phyloP scores from a whole-genome alignment of 2,888 invertebrate genomes.

The Drosophila multiciliata region DNA sequence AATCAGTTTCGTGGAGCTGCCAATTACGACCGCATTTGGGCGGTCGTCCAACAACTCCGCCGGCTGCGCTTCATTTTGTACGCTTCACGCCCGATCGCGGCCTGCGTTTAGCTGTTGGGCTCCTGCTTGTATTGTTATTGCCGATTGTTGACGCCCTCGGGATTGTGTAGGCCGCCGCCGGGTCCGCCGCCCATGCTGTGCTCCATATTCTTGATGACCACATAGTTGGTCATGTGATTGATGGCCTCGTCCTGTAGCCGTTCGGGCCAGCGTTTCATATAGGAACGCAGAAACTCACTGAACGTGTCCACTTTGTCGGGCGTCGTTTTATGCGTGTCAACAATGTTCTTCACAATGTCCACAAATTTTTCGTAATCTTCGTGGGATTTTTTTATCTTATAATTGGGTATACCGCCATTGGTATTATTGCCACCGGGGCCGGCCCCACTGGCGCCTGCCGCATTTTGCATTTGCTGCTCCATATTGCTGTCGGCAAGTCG shows the following conservation, averaged over 20 bases:
- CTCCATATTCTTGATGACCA: slow-evolving; percentile 84
- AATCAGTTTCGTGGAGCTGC: slow-evolving; percentile 60
- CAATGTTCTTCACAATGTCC: slow-evolving; percentile 84
- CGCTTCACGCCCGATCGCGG: slow-evolving; percentile 8
- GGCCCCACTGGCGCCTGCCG: slow-evolving; percentile 70
- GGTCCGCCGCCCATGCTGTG: slow-evolving; percentile 79
- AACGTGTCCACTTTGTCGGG: slow-evolving; percentile 84
- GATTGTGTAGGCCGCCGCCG: slow-evolving; percentile 65
- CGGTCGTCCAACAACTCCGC: slow-evolving; percentile 66
- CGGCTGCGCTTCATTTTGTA: slow-evolving; percentile 15
- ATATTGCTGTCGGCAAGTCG: slow-evolving; percentile 83
- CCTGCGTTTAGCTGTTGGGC: slow-evolving; percentile 70
- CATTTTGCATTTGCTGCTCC: slow-evolving; percentile 81
- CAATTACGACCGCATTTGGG: slow-evolving; percentile 41
- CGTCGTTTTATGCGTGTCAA: slow-evolving; percentile 83
- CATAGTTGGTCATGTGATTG: slow-evolving; percentile 84
- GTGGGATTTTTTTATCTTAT: slow-evolving; percentile 78
- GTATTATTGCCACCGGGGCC: slow-evolving; percentile 78
- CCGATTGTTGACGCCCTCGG: slow-evolving; percentile 83
- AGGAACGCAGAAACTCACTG: slow-evolving; percentile 83
- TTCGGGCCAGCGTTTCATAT: slow-evolving; percentile 84
- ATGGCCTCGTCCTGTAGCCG: slow-evolving; percentile 84
- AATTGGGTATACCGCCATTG: slow-evolving; percentile 80
- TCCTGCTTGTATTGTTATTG: slow-evolving; percentile 84
- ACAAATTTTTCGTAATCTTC: slow-evolving; percentile 84